Base-by-base conservation (phyloP, 2,113 vertebrate species). In the Chaenogobius annularis region DNA sequence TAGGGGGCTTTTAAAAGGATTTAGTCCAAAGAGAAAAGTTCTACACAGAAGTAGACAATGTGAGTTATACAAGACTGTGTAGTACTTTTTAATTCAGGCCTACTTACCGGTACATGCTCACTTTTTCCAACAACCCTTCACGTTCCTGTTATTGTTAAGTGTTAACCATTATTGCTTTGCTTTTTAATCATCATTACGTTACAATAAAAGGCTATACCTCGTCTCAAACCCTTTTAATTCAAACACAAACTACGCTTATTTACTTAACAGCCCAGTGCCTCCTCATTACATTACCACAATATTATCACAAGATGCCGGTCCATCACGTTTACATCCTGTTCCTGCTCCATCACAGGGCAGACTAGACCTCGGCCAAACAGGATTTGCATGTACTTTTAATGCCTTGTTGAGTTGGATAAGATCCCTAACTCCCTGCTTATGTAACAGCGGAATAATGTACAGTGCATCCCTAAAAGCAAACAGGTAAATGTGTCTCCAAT, bases 381-480 rank as follows among this genome's bases (percentile, higher is more conserved):
- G 44, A 85, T 91, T 89, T 90, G 83, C 87, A 86, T 91, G 14
- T 23, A 69, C 71, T 83, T 85, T 82, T 48, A 83, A 78, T 80
- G 69, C 9, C 14, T 78, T 54, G 66, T 75, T 74, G 80, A 68
- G 55, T 76, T 62, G 65, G 72, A 77, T 43, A 70, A 52, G 63
- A 9, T 11, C 5, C 55, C 35, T 11, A 1, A 35, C 44, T 56
- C 69, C 26, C 50, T n/a, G 61, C 50, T 65, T 22, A 46, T 48
- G n/a, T 6, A 10, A 66, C 74, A 46, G 44, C 10, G 1, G 44
- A 11, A 46, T 12, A 70, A 81, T 58, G 40, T 4, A 5, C 68
- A 23, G 19, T 52, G 19, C 1, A 7, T 40, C 37, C 37, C 37
- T 7, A 7, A 40, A 7, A n/a, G 50, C 50, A 52, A 52, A 52